Evolutionary conservation across 2,888 invertebrate species (phyloP).

Genomic region (Flexamia atlantica): DNA sequence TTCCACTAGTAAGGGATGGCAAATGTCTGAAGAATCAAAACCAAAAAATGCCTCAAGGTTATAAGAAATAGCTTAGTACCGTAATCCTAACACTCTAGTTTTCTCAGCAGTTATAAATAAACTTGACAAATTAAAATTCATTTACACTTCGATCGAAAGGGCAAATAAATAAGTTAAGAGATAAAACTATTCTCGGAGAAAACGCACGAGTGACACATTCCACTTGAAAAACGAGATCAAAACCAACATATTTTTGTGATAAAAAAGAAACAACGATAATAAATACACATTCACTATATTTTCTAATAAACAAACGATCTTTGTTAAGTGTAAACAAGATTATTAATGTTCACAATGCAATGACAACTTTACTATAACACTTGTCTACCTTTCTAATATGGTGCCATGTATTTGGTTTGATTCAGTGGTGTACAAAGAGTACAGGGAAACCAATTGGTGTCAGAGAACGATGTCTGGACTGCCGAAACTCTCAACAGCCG

Average conservation of each 20-base stretch:
- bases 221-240: slow-evolving; percentile 34
- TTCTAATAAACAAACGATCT: slow-evolving; percentile 42
- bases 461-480: slow-evolving; percentile 8
- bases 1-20: no score
- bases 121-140: not conserved
- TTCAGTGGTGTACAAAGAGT: slow-evolving; percentile 43
- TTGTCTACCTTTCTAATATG: slow-evolving; percentile 50
- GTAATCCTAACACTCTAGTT: not conserved
- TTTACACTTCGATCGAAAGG: no score
- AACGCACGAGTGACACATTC: not conserved
- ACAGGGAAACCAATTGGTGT: slow-evolving; percentile 51
- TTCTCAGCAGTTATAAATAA: not conserved
- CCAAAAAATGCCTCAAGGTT: not conserved
- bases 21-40: no score
- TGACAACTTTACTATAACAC: slow-evolving; percentile 49
- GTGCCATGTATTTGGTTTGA: slow-evolving; percentile 55
- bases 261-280: slow-evolving; percentile 26
- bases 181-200: not conserved
- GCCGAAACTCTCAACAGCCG: not conserved
- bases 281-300: slow-evolving; percentile 50
- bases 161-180: not conserved
- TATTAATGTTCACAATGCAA: slow-evolving; percentile 37
- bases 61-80: not conserved
- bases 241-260: slow-evolving; percentile 23
- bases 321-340: slow-evolving; percentile 28